These are phyloP conservation scores for Tapirus indicus DNA, from an alignment of 2,797 vertebrate species.

Conservation along the genomic window DNA sequence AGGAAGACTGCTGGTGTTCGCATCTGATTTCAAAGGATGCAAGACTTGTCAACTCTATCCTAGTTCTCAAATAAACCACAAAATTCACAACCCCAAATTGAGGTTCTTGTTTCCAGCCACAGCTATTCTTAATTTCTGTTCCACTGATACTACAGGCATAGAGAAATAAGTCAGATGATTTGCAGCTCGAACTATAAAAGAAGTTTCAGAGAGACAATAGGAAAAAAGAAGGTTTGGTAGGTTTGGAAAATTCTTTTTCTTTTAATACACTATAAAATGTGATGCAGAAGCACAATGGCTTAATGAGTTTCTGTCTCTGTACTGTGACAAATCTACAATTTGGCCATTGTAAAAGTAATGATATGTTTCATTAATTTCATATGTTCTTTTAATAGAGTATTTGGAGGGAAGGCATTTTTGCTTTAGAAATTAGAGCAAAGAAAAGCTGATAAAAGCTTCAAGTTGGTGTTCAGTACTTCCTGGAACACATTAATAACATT, in stretches of 20 bases:
- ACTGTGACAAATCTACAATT: conserved; percentile 87
- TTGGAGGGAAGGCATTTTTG: conserved; percentile 84
- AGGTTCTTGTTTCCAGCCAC: conserved; percentile 71
- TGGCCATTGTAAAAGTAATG: conserved; percentile 88
- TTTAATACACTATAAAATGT: conserved; percentile 81
- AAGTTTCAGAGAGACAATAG: conserved; percentile 71
- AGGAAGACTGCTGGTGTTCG: conserved; percentile 61
- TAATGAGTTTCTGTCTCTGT: conserved; percentile 83
- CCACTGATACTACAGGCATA: neutral
- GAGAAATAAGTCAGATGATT: conserved; percentile 61
- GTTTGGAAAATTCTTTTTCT: conserved; percentile 75
- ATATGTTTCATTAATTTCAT: conserved; percentile 89
- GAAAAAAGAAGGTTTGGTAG: conserved; percentile 52
- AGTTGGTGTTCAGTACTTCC: conserved; percentile 78
- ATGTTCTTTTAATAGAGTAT: conserved; percentile 88
- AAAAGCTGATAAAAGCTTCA: conserved; percentile 85
- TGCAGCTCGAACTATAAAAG: conserved; percentile 51
- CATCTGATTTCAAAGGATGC: conserved; percentile 53
- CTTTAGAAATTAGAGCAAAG: conserved; percentile 85
- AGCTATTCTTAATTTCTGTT: conserved; percentile 71
- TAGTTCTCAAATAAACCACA: conserved; percentile 65
- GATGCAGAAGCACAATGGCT: conserved; percentile 81
- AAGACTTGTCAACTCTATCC: conserved; percentile 35
- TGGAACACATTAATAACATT: conserved; percentile 78
- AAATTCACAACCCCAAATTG: conserved; percentile 28